These are phyloP conservation scores for Nasonovia ribisnigri DNA, from an alignment of 2,888 invertebrate species.

Conservation along the genomic window DNA sequence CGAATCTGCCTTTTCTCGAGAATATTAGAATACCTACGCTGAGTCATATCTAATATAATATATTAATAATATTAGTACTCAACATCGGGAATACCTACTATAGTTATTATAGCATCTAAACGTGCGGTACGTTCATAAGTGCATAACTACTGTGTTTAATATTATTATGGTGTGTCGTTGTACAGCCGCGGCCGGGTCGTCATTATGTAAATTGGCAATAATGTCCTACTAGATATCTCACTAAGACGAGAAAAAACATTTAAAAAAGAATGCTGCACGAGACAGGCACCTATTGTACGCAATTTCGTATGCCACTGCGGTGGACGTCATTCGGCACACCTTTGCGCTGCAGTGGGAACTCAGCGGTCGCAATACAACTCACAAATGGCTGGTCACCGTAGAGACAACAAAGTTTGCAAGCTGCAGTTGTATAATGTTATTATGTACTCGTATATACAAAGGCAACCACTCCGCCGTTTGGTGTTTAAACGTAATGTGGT, in stretches of 20 bases:
- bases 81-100: background rate
- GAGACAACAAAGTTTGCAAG: conserved; percentile 19
- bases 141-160: background rate
- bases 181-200: background rate
- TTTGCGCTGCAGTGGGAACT: background rate
- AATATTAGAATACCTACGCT: background rate
- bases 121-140: background rate
- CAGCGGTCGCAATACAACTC: background rate
- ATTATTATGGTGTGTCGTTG: background rate
- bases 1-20: background rate
- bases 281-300: background rate
- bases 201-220: background rate
- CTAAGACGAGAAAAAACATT: background rate
- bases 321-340: background rate
- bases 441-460: background rate
- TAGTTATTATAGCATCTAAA: background rate
- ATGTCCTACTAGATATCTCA: background rate
- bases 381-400: background rate
- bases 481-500: conserved; percentile 32
- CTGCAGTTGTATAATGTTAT: background rate
- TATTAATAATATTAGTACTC: background rate
- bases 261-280: background rate
- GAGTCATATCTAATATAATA: background rate
- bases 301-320: background rate
- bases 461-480: background rate